Conservation (phyloP, 2,888 invertebrate species). For the Tachina fera region DNA sequence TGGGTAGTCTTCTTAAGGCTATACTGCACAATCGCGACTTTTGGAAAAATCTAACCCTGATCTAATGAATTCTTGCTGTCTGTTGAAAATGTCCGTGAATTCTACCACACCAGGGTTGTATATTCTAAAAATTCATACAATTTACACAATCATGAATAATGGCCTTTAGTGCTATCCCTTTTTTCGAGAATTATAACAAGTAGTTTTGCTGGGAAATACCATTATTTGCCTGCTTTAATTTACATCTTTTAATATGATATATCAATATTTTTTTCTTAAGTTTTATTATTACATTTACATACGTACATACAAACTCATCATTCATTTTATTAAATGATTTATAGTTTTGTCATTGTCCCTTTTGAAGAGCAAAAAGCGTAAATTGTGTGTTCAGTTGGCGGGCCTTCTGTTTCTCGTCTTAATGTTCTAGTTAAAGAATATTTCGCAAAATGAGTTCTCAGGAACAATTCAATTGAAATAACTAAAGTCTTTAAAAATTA, state of each 20-base stretch:
- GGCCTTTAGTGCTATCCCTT: no score
- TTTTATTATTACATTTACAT: conserved; percentile 19
- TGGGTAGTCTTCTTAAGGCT: no score
- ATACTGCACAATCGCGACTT: no score
- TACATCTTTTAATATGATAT: neutral
- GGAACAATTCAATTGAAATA: neutral
- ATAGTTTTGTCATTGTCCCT: conserved; percentile 8
- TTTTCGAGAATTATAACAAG: no score
- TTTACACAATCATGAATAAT: no score
- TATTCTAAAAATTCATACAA: no score
- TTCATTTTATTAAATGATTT: conserved; percentile 46
- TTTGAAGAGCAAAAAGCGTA: neutral
- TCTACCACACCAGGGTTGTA: no score
- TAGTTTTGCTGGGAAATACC: neutral
- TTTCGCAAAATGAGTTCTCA: neutral
- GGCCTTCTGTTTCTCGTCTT: neutral
- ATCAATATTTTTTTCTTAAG: conserved; percentile 1
- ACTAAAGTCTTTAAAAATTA: no score
- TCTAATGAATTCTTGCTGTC: no score
- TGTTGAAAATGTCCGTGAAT: no score
- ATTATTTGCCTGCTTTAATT: neutral
- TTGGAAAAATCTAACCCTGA: no score
- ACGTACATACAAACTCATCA: neutral
- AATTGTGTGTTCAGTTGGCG: neutral
- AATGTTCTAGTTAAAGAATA: neutral